Evolutionary conservation across 2,888 invertebrate species (phyloP).

Genomic region (Ennomos fuscantarius): DNA sequence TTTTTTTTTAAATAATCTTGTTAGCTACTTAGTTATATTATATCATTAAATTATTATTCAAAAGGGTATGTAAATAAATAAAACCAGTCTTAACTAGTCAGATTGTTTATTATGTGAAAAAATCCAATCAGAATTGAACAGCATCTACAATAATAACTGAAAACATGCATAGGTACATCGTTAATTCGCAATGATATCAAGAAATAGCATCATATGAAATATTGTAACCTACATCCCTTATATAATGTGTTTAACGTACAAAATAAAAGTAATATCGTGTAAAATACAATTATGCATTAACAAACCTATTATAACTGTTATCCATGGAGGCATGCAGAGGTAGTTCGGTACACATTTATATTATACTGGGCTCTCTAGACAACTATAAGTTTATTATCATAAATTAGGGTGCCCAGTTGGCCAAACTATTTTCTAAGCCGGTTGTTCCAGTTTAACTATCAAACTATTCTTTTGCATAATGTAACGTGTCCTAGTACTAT

Average conservation of each 20-base stretch:
- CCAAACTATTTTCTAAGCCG: too few species aligned
- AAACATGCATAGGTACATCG: constrained; percentile 68
- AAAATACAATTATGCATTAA: constrained; percentile 57
- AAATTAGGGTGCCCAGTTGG: neutral
- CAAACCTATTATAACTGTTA: constrained; percentile 73
- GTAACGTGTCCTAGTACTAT: too few species aligned
- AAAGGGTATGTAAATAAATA: constrained; percentile 39
- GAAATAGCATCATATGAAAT: constrained; percentile 38
- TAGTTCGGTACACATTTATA: constrained; percentile 71
- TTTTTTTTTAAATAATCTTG: too few species aligned
- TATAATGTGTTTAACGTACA: constrained; percentile 69
- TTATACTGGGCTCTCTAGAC: constrained; percentile 45
- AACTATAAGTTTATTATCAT: constrained; percentile 9
- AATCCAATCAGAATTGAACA: constrained; percentile 68
- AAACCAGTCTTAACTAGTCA: constrained; percentile 66
- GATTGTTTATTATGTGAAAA: constrained; percentile 76
- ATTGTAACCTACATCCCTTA: constrained; percentile 55
- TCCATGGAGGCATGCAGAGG: constrained; percentile 79
- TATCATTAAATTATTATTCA: too few species aligned
- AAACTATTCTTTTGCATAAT: too few species aligned
- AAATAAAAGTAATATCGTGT: constrained; percentile 63
- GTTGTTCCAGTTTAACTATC: too few species aligned
- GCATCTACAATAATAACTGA: constrained; percentile 66
- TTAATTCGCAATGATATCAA: constrained; percentile 29
- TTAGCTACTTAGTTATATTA: too few species aligned